phyloP scores from a whole-genome alignment of 64 coral and sea anemone species.

The Porites lutea region DNA sequence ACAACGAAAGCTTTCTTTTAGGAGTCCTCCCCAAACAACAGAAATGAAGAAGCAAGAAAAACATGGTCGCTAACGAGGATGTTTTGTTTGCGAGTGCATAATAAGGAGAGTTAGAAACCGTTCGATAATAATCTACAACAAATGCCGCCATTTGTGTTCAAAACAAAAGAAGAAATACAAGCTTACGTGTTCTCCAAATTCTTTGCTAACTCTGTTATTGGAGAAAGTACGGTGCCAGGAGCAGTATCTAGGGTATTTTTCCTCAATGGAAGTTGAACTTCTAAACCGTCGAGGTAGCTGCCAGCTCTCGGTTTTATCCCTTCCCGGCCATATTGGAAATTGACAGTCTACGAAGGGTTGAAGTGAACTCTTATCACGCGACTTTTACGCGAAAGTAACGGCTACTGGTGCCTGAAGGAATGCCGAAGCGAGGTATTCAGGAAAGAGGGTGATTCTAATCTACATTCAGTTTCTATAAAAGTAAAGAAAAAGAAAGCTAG shows the following conservation, averaged over 20 bases:
- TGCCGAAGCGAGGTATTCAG: constrained; percentile 7
- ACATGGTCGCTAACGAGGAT: not conserved
- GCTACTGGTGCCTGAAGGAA: constrained; percentile 36
- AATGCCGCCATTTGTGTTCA: constrained; percentile 9
- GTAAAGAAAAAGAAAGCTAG: constrained; percentile 36
- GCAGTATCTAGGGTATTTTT: constrained; percentile 63
- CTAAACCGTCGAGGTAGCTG: constrained; percentile 74
- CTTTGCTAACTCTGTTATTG: constrained; percentile 85
- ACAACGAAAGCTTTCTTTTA: constrained; percentile 90
- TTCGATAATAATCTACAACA: not conserved
- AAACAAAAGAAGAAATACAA: not conserved
- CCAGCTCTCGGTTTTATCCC: constrained; percentile 82
- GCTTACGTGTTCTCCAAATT: constrained; percentile 83
- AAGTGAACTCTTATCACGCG: no score
- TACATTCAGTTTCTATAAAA: constrained; percentile 28
- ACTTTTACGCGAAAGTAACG: constrained; percentile 24
- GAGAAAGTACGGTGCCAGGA: constrained; percentile 85
- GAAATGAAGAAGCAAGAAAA: constrained; percentile 12
- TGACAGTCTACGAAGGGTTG: not conserved
- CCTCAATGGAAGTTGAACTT: constrained; percentile 53
- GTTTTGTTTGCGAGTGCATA: not conserved
- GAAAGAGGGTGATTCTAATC: constrained; percentile 58
- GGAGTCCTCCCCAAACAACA: constrained; percentile 84
- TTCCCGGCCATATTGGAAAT: constrained; percentile 68
- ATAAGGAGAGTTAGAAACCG: not conserved